A percentile compares a stretch with the other conserved stretches of the same genome.
Evolutionary conservation across 2,113 vertebrate species (phyloP).

Genomic region (Dendrocopos noguchii): DNA sequence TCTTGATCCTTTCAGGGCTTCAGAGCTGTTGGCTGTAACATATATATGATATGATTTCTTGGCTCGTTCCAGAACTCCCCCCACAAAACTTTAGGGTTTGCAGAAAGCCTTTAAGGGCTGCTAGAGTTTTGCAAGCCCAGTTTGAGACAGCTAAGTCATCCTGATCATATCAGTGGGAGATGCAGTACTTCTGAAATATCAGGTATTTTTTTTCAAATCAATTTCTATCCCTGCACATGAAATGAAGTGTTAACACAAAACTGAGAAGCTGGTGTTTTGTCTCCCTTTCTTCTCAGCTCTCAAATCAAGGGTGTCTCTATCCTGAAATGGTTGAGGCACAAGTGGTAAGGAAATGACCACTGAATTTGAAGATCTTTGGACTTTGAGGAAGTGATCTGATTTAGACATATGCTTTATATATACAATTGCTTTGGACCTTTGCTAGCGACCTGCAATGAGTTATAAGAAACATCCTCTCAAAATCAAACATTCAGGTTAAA

Average conservation of each 20-base stretch:
- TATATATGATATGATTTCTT: background rate
- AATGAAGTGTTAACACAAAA: background rate
- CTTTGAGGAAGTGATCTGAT: background rate
- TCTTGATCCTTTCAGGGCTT: background rate
- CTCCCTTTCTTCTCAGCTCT: background rate
- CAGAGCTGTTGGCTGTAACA: background rate
- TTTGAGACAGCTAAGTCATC: background rate
- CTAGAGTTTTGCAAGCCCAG: background rate
- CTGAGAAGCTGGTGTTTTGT: background rate
- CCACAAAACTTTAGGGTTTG: background rate
- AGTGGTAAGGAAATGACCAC: background rate
- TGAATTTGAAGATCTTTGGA: background rate
- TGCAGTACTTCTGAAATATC: background rate
- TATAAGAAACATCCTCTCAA: background rate
- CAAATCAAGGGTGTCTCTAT: rapidly evolving
- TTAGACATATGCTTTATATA: background rate
- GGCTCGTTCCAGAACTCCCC: background rate
- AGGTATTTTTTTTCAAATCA: background rate
- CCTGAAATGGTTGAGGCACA: background rate
- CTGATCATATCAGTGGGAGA: background rate
- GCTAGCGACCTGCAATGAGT: background rate
- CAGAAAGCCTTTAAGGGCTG: background rate
- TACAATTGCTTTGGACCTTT: background rate
- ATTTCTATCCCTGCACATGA: background rate
- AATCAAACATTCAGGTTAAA: background rate